Base-by-base conservation (phyloP, 1,140 invertebrate species). In the Zophobas morio region DNA sequence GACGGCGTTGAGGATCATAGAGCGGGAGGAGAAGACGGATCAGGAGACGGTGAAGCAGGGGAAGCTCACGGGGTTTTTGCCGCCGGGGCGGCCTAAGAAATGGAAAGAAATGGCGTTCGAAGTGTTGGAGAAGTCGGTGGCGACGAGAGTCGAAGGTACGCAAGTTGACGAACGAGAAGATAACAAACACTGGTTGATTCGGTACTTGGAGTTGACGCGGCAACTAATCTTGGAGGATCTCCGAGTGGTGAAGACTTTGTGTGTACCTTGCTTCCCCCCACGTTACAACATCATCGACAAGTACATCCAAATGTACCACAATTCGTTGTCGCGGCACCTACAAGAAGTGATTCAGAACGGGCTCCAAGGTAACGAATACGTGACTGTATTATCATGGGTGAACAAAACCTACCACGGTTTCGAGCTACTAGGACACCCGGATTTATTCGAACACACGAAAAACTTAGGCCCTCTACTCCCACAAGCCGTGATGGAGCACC, bases 121-220 rank as follows among this genome's bases (percentile, higher is more conserved):
- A 81, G 94, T 97, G 1, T 84, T 99, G 6, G 93, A 96, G 84
- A 91, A 94, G 84, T 93, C 96, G 0, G 96, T 98, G 0, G 90
- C 90, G 0, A 93, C 96, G 78, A 89, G 94, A 77, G 93, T 96
- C 51, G 95, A 96, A 88, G 94, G 93, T 0, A 99, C 96, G 35
- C 96, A 98, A 81, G 91, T 99, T 1, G 98, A 99, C 81, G 96
- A 98, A 83, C 87, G 97, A 71, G 89, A 90, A 6, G 94, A 94
- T 78, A 97, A 99, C 86, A 99, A 99, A 88, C 93, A 98, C 90
- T 99, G 98, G 98, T 88, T 99, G 2, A 97, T 99, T 1, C 88
- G 91, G 33, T 90, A 91, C 79, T 83, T 89, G 40, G 88, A 89
- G 80, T 87, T 98, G n/a, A 95, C 94, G 0, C 89, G 97, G 42